phyloP scores from a whole-genome alignment of 2,113 vertebrate genomes.

The Eretmochelys imbricata region DNA sequence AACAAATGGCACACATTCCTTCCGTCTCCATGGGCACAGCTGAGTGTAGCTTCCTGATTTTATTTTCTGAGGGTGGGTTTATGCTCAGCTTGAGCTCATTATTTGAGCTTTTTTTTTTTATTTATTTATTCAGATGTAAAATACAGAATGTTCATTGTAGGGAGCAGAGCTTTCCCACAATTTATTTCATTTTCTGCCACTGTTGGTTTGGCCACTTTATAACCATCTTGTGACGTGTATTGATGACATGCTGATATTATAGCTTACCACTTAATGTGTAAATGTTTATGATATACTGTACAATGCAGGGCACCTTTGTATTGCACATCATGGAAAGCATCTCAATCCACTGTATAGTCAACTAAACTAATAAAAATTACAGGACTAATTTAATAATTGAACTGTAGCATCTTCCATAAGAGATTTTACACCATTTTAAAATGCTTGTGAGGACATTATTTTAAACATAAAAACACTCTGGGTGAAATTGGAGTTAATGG shows the following conservation, averaged over 20 bases:
- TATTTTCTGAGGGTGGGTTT: not conserved
- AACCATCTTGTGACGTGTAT: not conserved
- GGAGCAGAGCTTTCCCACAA: not conserved
- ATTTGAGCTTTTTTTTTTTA: not conserved
- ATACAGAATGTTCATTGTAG: not conserved
- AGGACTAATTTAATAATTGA: not conserved
- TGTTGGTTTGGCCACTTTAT: not conserved
- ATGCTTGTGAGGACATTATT: not conserved
- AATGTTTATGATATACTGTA: not conserved
- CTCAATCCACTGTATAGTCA: not conserved
- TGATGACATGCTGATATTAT: not conserved
- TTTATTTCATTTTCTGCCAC: slow-evolving; percentile 26
- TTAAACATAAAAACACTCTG: fast-evolving
- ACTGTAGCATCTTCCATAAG: fast-evolving
- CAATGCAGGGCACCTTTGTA: not conserved
- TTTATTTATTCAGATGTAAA: not conserved
- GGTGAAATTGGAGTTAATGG: not conserved
- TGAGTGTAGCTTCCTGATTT: not conserved
- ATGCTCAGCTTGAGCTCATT: not conserved
- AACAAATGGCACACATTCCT: fast-evolving
- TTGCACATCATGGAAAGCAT: not conserved
- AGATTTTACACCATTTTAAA: not conserved
- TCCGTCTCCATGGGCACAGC: not conserved
- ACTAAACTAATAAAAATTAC: not conserved
- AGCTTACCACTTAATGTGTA: not conserved